phyloP scores from a whole-genome alignment of 2,888 invertebrate genomes.

The Prenolepis imparis region DNA sequence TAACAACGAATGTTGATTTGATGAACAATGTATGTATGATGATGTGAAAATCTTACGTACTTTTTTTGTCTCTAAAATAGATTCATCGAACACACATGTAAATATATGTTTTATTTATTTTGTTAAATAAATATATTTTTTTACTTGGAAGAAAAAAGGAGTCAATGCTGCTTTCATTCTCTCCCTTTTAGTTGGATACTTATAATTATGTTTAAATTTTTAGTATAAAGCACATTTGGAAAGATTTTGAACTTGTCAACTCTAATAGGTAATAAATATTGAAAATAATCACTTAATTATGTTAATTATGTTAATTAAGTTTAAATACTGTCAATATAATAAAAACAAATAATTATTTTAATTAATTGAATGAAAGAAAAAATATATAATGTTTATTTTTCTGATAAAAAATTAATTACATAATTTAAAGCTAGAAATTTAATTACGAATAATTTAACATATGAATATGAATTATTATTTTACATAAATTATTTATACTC shows the following conservation, averaged over 20 bases:
- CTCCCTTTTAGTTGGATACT: neutral
- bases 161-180: neutral
- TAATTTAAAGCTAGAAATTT: no score
- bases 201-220: neutral
- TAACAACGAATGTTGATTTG: neutral
- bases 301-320: no score
- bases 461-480: neutral
- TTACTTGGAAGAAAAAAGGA: conserved; percentile 18
- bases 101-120: conserved; percentile 80
- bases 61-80: conserved; percentile 2
- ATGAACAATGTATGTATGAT: conserved; percentile 23
- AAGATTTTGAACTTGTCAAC: neutral
- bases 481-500: neutral
- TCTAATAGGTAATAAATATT: no score
- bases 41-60: neutral
- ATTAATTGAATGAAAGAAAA: no score
- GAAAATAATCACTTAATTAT: no score
- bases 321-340: no score
- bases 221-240: neutral
- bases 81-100: conserved; percentile 65
- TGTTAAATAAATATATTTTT: conserved; percentile 73
- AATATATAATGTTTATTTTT: no score
- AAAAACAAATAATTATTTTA: no score
- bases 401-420: no score
- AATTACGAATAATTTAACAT: no score